Conservation (phyloP, 2,797 vertebrate species). For the Cygnus olor region DNA sequence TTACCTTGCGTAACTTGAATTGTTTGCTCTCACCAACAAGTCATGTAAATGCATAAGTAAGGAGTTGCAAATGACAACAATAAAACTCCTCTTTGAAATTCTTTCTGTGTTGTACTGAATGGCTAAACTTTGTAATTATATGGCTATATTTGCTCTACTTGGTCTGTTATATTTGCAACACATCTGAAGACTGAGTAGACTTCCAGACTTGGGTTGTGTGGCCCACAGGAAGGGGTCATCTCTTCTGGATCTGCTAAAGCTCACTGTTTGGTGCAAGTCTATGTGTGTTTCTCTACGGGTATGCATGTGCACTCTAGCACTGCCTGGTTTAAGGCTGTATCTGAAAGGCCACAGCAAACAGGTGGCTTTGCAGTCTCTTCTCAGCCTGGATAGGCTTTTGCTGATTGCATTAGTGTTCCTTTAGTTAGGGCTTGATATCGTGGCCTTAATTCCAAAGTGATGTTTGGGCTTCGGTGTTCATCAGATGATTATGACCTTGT, state of each 20-base stretch:
- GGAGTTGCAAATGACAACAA: background rate
- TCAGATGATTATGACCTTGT: background rate
- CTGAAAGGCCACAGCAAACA: background rate
- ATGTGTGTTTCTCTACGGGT: background rate
- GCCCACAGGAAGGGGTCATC: background rate
- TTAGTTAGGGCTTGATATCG: background rate
- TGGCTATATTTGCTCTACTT: background rate
- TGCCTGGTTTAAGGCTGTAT: background rate
- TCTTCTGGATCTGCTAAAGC: background rate
- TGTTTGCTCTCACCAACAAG: background rate
- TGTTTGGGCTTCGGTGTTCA: background rate
- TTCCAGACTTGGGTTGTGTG: background rate
- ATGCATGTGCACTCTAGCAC: background rate
- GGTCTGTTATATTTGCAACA: background rate
- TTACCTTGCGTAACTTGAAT: background rate
- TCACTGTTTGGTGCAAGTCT: fast-evolving
- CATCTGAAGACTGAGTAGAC: background rate
- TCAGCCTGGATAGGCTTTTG: background rate
- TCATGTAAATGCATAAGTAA: background rate
- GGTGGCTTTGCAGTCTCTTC: background rate
- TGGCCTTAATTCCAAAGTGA: background rate
- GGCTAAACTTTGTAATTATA: background rate
- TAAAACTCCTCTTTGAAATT: background rate
- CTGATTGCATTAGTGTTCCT: background rate
- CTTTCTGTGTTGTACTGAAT: background rate